phyloP scores from a whole-genome alignment of 2,113 vertebrate genomes.

The Prunella fulvescens region DNA sequence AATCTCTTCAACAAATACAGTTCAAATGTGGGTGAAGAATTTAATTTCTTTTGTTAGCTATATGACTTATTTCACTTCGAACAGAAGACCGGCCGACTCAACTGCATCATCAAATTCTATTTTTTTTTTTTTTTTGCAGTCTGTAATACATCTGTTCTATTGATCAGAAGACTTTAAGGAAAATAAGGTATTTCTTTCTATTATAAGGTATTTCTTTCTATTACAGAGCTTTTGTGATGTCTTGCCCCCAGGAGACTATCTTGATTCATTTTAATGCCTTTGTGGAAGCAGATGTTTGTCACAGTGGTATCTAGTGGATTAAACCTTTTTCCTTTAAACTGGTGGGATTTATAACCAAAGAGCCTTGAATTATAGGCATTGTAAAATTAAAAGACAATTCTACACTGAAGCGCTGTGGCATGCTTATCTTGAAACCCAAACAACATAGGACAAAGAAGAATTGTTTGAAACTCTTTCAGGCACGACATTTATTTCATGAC shows the following conservation, averaged over 20 bases:
- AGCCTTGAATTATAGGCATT: not conserved
- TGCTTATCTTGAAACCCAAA: not conserved
- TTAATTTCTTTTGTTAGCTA: not conserved
- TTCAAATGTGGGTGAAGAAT: not conserved
- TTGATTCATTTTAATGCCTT: slow-evolving; percentile 9
- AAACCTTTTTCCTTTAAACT: slow-evolving; percentile 6
- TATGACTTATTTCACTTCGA: not conserved
- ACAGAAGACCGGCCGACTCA: not conserved
- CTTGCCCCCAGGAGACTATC: not conserved
- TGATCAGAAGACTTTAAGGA: not conserved
- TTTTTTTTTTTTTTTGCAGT: not conserved
- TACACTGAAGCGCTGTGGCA: not conserved
- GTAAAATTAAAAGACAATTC: not conserved
- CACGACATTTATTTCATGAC: not conserved
- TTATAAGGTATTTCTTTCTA: not conserved
- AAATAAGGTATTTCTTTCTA: slow-evolving; percentile 6
- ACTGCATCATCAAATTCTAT: not conserved
- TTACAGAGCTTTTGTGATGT: not conserved
- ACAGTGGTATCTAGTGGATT: not conserved
- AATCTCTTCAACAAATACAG: not conserved
- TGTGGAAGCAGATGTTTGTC: slow-evolving; percentile 34
- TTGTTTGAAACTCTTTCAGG: not conserved
- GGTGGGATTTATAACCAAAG: not conserved
- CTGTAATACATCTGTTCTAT: not conserved
- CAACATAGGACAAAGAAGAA: not conserved